A percentile compares a stretch with the other conserved stretches of the same genome.
Evolutionary conservation across 2,888 invertebrate genomes (phyloP).

Genomic region (Phalera bucephala): DNA sequence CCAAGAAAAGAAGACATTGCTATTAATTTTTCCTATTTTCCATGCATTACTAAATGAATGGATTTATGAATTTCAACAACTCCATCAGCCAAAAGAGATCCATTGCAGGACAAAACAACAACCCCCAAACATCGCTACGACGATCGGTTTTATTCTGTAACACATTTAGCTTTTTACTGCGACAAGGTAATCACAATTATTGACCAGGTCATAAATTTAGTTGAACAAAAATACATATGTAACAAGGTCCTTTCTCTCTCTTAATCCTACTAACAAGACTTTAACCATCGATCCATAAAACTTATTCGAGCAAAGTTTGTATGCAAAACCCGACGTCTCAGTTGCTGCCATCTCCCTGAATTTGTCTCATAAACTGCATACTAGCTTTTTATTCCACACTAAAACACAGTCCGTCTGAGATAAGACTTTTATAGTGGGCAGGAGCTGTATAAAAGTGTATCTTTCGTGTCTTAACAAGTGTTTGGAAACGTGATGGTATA

Average conservation of each 20-base stretch:
- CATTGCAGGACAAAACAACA: too few relatives aligned
- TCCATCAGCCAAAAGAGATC: too few relatives aligned
- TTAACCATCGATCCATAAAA: constrained; percentile 1
- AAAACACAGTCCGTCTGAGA: constrained; percentile 20
- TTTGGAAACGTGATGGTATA: background rate
- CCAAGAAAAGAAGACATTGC: too few relatives aligned
- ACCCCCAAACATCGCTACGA: too few relatives aligned
- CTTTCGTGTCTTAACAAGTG: background rate
- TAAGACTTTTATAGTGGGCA: constrained; percentile 26
- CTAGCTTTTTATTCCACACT: constrained; percentile 21
- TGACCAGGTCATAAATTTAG: too few relatives aligned
- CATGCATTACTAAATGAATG: too few relatives aligned
- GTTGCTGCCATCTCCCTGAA: constrained; percentile 7
- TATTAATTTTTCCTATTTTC: too few relatives aligned
- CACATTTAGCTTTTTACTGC: too few relatives aligned
- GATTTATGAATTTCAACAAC: too few relatives aligned
- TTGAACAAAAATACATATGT: too few relatives aligned
- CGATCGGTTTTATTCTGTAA: too few relatives aligned
- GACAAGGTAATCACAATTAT: too few relatives aligned
- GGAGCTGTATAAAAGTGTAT: constrained; percentile 3
- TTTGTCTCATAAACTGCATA: constrained; percentile 17
- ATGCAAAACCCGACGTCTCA: constrained; percentile 7
- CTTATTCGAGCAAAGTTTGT: background rate
- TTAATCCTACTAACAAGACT: background rate
- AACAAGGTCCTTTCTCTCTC: background rate